A percentile compares a stretch with the other conserved stretches of the same genome.
phyloP scores from a whole-genome alignment of 2,113 vertebrate genomes.

The Galemys pyrenaicus region DNA sequence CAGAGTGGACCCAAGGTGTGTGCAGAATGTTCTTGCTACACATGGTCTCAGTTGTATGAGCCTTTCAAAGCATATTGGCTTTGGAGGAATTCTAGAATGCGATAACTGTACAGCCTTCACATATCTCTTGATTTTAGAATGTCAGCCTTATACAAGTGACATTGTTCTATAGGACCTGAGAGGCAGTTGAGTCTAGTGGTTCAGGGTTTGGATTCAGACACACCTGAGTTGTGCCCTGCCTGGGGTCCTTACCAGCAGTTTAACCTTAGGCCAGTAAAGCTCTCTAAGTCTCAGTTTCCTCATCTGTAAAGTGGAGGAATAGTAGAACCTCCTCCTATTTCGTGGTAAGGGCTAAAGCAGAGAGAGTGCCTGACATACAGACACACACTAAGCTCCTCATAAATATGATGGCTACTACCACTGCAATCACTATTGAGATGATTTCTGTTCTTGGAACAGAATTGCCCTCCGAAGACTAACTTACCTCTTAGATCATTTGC shows the following conservation, averaged over 20 bases:
- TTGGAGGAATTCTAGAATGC: background rate
- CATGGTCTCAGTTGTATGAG: background rate
- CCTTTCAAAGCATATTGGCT: background rate
- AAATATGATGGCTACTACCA: background rate
- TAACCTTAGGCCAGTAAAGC: background rate
- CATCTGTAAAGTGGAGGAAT: background rate
- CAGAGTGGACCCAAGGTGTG: background rate
- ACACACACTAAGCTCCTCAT: background rate
- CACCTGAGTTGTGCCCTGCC: background rate
- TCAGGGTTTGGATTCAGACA: background rate
- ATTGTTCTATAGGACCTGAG: background rate
- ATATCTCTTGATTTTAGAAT: background rate
- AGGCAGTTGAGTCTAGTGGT: background rate
- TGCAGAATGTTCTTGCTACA: background rate
- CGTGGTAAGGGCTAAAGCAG: background rate
- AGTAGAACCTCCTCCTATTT: background rate
- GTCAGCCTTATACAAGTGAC: background rate
- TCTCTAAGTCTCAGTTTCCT: background rate
- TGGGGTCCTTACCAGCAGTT: background rate
- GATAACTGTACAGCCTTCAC: background rate
- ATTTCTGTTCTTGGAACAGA: background rate
- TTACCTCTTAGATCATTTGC: background rate
- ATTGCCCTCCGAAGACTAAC: conserved; percentile 44
- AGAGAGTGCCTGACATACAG: background rate
- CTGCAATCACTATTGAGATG: conserved; percentile 48